Conservation (phyloP, 2,797 vertebrate species). For the Notolabrus celidotus region DNA sequence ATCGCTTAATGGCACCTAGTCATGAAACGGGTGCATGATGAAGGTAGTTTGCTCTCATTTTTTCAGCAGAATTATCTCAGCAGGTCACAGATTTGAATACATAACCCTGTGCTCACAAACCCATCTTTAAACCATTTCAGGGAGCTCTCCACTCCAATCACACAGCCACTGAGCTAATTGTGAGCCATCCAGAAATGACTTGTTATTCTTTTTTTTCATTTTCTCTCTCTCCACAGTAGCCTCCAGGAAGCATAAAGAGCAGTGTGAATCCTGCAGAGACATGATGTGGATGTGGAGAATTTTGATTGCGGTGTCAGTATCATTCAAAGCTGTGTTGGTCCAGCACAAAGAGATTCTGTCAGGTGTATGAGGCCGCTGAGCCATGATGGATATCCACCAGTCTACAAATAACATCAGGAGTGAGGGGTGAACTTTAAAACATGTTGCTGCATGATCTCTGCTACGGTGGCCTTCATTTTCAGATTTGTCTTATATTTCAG, state of each 20-base stretch:
- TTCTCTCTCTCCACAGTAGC: background rate
- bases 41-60: slow-evolving; percentile 33
- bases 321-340: slow-evolving; percentile 8
- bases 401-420: slow-evolving; percentile 14
- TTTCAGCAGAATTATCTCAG: slow-evolving; percentile 55
- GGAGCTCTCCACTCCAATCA: slow-evolving; percentile 41
- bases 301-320: slow-evolving; percentile 21
- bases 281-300: slow-evolving; percentile 2
- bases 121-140: slow-evolving; percentile 27
- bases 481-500: background rate
- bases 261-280: slow-evolving; percentile 21
- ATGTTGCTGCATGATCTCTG: background rate
- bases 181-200: slow-evolving; percentile 48
- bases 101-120: slow-evolving; percentile 29
- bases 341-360: slow-evolving; percentile 17
- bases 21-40: slow-evolving; percentile 26
- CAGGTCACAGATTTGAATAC: slow-evolving; percentile 54
- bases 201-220: slow-evolving; percentile 12
- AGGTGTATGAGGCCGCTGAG: slow-evolving; percentile 13
- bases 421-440: slow-evolving; percentile 5
- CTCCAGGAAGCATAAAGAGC: slow-evolving; percentile 14
- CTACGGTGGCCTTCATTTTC: background rate
- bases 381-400: background rate
- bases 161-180: slow-evolving; percentile 49
- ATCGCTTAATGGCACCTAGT: slow-evolving; percentile 41